A percentile compares a stretch with the other conserved stretches of the same genome.
phyloP scores from a whole-genome alignment of 2,888 invertebrate genomes.

The Abscondita cerata region DNA sequence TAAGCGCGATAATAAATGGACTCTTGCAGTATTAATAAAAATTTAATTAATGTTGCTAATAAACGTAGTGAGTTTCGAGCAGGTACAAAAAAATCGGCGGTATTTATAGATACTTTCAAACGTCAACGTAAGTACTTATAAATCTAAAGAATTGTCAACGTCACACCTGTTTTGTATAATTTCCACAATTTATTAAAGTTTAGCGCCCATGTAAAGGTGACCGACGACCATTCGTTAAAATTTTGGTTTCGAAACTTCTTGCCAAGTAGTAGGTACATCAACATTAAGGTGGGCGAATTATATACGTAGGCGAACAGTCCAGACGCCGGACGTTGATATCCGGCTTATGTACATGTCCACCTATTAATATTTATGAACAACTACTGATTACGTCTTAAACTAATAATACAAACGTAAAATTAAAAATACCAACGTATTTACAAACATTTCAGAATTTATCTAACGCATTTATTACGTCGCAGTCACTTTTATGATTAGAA shows the following conservation, averaged over 20 bases:
- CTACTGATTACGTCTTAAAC: background rate
- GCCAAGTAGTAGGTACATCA: conserved; percentile 30
- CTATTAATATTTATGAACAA: conserved; percentile 12
- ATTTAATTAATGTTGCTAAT: too few relatives aligned
- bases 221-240: conserved; percentile 21
- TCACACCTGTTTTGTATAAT: conserved; percentile 28
- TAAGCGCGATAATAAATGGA: too few relatives aligned
- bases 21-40: too few relatives aligned
- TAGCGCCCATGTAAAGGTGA: conserved; percentile 26
- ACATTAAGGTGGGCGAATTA: conserved; percentile 24
- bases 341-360: conserved; percentile 21
- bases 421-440: background rate
- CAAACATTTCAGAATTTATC: too few relatives aligned
- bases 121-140: conserved; percentile 26
- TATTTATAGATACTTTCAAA: conserved; percentile 11
- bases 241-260: conserved; percentile 8
- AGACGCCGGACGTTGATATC: conserved; percentile 35
- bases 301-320: conserved; percentile 21
- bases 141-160: conserved; percentile 25
- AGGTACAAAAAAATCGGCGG: too few relatives aligned
- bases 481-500: too few relatives aligned
- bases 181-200: conserved; percentile 23
- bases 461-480: too few relatives aligned
- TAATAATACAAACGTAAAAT: conserved; percentile 1
- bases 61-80: too few relatives aligned